phyloP scores from a whole-genome alignment of 2,113 vertebrate species.

The Hippocampus guttulatus region DNA sequence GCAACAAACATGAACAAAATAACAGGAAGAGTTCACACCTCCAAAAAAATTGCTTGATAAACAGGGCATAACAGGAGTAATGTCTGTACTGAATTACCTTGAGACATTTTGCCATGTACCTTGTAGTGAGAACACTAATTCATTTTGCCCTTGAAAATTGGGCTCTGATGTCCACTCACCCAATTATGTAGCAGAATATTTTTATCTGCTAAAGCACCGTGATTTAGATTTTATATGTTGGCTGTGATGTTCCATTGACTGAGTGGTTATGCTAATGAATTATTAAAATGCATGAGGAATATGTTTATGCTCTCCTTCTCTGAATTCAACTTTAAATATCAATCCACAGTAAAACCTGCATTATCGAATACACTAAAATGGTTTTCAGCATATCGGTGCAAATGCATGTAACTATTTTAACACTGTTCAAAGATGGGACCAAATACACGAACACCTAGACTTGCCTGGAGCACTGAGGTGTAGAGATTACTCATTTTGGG shows the following conservation, averaged over 20 bases:
- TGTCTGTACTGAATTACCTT: constrained; percentile 13
- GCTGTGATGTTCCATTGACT: background rate
- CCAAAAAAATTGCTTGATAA: background rate
- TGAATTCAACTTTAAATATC: background rate
- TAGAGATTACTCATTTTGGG: constrained; percentile 47
- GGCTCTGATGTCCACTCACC: constrained; percentile 12
- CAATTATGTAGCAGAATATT: constrained; percentile 14
- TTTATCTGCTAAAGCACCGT: background rate
- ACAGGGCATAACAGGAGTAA: background rate
- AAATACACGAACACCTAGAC: constrained; percentile 42
- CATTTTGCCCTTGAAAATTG: constrained; percentile 18
- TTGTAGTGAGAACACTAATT: constrained; percentile 13
- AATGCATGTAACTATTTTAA: constrained; percentile 13
- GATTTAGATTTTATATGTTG: constrained; percentile 2
- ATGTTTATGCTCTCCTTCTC: background rate
- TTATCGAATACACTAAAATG: background rate
- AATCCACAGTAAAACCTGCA: constrained; percentile 3
- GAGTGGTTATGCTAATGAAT: background rate
- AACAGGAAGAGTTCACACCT: constrained; percentile 29
- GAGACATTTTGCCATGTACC: constrained; percentile 11
- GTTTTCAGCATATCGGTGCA: constrained; percentile 16
- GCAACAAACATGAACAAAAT: constrained; percentile 43
- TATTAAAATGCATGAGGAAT: background rate
- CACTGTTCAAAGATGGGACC: constrained; percentile 22
- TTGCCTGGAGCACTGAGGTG: constrained; percentile 28